Evolutionary conservation across 2,113 vertebrate species (phyloP), one percentile per base, ranked within the genome.

Genomic region (Isurus oxyrinchus): DNA sequence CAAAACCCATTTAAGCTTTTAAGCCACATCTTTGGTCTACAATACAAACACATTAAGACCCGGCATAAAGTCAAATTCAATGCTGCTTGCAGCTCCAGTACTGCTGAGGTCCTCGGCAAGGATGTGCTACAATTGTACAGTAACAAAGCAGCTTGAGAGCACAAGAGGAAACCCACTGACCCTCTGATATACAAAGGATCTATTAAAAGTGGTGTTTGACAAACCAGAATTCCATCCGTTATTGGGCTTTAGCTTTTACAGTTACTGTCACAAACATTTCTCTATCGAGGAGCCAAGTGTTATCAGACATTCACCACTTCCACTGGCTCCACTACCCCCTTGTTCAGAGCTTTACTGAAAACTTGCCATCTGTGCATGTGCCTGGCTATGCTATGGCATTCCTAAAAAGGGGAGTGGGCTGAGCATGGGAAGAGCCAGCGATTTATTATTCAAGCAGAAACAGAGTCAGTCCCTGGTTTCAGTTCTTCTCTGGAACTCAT

Each of bases 1-100:
- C 87, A 90, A 90, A 94, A 35, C 90, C 59, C 14, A 94, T 63
- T 63, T 63, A 61, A 94, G 59, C 59, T 94, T 94, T 94, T 63
- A 94, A 94, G 35, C n/a, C 59, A 66, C 7, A 14, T 94, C 90
- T 63, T 63, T 94, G 59, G 90, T 94, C 35, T 94, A 44, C 59
- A 94, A 63, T 63, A 21, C n/a, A 40, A 94, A 40, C 35, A 40
- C 35, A 40, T 27, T 23, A 94, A 44, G 59, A n/a, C 16, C 21
- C 44, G 35, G 5, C 6, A 19, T 16, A 90, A 94, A 63, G 35
- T 61, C n/a, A 1, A n/a, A 63, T 23, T 63, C 35, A 40, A 40
- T 55, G 27, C 25, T n/a, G 11, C 11, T 59, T 31, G 55, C 88
- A 91, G 55, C 31, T 59, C 55, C 55, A 35, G 88, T 11, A 59